These are phyloP conservation scores for Drosophila varians DNA, from an alignment of 1,140 invertebrate genomes.

Conservation along the genomic window DNA sequence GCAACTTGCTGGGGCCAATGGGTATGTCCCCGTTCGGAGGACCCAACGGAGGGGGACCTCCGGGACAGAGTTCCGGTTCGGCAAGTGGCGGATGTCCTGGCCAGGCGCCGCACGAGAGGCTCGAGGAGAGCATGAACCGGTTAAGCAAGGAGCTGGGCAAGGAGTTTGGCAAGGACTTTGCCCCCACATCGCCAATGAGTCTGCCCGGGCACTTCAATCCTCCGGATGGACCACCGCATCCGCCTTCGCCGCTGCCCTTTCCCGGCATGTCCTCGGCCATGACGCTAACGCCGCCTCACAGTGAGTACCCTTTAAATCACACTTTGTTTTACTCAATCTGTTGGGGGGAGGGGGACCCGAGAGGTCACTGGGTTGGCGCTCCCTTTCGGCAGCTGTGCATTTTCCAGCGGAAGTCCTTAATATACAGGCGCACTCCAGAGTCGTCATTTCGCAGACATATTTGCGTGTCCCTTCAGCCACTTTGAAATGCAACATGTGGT, in stretches of 20 bases:
- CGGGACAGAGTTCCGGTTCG: slow-evolving; percentile 27
- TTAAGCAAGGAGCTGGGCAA: slow-evolving; percentile 83
- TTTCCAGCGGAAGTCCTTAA: slow-evolving; percentile 32
- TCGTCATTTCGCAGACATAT: background rate
- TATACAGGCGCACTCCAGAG: background rate
- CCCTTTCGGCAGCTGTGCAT: background rate
- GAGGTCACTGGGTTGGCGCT: slow-evolving; percentile 66
- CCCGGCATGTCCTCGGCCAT: slow-evolving; percentile 89
- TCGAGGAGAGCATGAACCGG: slow-evolving; percentile 84
- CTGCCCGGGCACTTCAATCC: slow-evolving; percentile 79
- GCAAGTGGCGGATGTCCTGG: slow-evolving; percentile 42
- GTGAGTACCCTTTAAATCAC: slow-evolving; percentile 85
- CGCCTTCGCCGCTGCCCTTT: slow-evolving; percentile 87
- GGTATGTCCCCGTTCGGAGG: slow-evolving; percentile 82
- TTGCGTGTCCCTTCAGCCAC: slow-evolving; percentile 5
- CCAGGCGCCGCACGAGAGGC: slow-evolving; percentile 85
- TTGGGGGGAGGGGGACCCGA: background rate
- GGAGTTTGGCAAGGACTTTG: slow-evolving; percentile 66
- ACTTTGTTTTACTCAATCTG: slow-evolving; percentile 3
- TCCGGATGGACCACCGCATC: slow-evolving; percentile 80
- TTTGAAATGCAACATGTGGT: slow-evolving; percentile 68
- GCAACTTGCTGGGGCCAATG: slow-evolving; percentile 83
- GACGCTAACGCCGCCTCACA: slow-evolving; percentile 90
- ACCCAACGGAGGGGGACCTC: slow-evolving; percentile 36
- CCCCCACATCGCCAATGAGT: slow-evolving; percentile 80